phyloP scores from a whole-genome alignment of 2,113 vertebrate genomes.

The Melanotaenia duboulayi region DNA sequence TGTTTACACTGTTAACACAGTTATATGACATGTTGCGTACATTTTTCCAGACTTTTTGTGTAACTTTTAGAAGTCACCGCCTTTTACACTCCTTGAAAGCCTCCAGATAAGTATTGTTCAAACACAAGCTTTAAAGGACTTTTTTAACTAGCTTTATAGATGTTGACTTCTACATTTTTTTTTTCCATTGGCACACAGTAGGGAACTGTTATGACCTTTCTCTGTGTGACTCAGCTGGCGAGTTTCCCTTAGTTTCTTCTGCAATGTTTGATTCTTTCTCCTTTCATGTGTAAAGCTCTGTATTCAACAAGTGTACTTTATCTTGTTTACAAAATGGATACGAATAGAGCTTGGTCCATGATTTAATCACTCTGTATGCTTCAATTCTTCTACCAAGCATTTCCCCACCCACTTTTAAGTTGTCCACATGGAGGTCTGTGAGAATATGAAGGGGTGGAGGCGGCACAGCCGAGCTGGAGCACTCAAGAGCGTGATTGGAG shows the following conservation, averaged over 20 bases:
- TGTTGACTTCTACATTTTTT: not conserved
- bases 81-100: not conserved
- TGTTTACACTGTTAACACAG: constrained; percentile 42
- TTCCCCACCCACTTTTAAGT: not conserved
- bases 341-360: constrained; percentile 30
- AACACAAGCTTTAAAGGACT: constrained; percentile 1
- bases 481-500: constrained; percentile 22
- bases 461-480: not conserved
- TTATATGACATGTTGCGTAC: not conserved
- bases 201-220: not conserved
- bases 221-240: constrained; percentile 47
- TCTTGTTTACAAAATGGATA: constrained; percentile 47
- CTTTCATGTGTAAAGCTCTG: not conserved
- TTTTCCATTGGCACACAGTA: not conserved
- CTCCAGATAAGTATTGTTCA: not conserved
- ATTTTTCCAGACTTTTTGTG: not conserved
- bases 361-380: constrained; percentile 38
- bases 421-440: constrained; percentile 47
- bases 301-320: constrained; percentile 1
- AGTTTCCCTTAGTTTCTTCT: constrained; percentile 34
- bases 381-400: not conserved
- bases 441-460: constrained; percentile 1
- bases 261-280: not conserved
- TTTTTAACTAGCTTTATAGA: not conserved
- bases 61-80: constrained; percentile 28